phyloP scores from a whole-genome alignment of 2,113 vertebrate genomes.

The Pollachius pollachius region DNA sequence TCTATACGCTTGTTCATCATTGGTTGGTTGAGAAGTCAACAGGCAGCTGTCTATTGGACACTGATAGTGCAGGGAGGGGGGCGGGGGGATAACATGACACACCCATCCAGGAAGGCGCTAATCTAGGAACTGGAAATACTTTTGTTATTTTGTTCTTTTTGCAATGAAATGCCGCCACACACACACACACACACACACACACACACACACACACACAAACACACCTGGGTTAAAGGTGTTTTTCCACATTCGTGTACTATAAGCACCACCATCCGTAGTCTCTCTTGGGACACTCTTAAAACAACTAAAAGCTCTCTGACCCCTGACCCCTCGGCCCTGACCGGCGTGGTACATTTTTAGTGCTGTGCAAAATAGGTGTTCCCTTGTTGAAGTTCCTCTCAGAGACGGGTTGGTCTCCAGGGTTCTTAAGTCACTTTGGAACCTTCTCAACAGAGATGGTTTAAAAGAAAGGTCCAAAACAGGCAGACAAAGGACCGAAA shows the following conservation, averaged over 20 bases:
- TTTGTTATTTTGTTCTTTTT: constrained; percentile 13
- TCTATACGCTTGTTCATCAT: neutral
- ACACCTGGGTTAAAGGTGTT: constrained; percentile 20
- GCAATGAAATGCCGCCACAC: constrained; percentile 45
- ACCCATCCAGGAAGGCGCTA: constrained; percentile 21
- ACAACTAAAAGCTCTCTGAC: constrained; percentile 7
- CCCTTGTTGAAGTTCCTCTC: constrained; percentile 56
- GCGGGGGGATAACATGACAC: neutral
- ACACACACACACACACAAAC: constrained; percentile 35
- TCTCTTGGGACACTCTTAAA: too few species aligned
- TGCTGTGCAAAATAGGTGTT: constrained; percentile 68
- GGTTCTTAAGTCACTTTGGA: neutral
- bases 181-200: constrained; percentile 1
- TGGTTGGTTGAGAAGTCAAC: too few species aligned
- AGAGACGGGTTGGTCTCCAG: constrained; percentile 34
- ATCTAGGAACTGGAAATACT: constrained; percentile 7
- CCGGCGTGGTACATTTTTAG: constrained; percentile 39
- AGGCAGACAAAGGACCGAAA: too few species aligned
- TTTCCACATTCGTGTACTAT: constrained; percentile 57
- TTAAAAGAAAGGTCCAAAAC: too few species aligned
- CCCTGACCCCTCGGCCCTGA: constrained; percentile 9
- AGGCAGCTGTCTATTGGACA: neutral
- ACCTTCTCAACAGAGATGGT: too few species aligned
- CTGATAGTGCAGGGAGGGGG: constrained; percentile 33
- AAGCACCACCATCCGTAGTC: constrained; percentile 40